Evolutionary conservation across 1,140 invertebrate species (phyloP).

Genomic region (Maniola jurtina): DNA sequence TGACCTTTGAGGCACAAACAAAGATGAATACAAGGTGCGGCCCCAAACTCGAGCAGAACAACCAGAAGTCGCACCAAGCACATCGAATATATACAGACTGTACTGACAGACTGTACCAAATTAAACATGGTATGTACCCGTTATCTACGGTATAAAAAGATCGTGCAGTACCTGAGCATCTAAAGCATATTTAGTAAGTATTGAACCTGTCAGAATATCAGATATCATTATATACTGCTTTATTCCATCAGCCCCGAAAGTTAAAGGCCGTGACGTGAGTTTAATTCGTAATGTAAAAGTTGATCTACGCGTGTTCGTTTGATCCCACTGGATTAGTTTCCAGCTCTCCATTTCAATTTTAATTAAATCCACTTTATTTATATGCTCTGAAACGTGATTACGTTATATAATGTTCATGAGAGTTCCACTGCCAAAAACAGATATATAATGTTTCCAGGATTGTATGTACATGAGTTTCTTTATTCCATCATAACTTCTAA

Average conservation of each 20-base stretch:
- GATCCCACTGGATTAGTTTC: background rate
- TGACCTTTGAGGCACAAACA: slow-evolving; percentile 94
- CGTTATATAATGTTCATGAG: background rate
- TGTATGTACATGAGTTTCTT: too few species aligned
- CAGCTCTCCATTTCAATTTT: background rate
- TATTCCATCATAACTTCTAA: too few species aligned
- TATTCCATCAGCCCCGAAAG: background rate
- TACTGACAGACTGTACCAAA: too few species aligned
- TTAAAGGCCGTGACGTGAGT: background rate
- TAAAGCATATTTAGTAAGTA: too few species aligned
- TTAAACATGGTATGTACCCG: too few species aligned
- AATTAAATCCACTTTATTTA: slow-evolving; percentile 2
- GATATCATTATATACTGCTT: too few species aligned
- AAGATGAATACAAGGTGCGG: slow-evolving; percentile 93
- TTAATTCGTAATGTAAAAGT: background rate
- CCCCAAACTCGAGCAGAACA: slow-evolving; percentile 86
- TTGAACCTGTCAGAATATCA: too few species aligned
- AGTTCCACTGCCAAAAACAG: background rate
- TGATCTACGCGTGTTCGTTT: background rate
- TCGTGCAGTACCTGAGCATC: too few species aligned
- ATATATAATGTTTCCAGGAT: too few species aligned
- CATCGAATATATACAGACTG: slow-evolving; percentile 78
- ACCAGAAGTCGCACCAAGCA: slow-evolving; percentile 83
- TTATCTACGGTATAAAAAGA: too few species aligned
- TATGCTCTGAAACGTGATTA: slow-evolving; percentile 1